A percentile compares a stretch with the other conserved stretches of the same genome.
phyloP scores from a whole-genome alignment of 2,797 vertebrate genomes.

The Mormyrops attenuatus region DNA sequence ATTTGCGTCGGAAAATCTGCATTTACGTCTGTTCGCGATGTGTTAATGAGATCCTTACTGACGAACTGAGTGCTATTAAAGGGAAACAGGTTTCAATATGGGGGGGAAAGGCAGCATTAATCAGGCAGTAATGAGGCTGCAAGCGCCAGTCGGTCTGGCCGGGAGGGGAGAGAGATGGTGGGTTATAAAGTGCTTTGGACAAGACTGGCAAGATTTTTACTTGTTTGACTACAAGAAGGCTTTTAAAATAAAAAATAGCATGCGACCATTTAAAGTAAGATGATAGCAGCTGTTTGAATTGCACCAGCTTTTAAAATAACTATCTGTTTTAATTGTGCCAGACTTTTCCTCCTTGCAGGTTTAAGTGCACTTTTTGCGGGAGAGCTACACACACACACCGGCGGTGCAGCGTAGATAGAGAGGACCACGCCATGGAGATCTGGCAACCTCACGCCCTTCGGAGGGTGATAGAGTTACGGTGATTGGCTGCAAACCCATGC shows the following conservation, averaged over 20 bases:
- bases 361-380: not conserved
- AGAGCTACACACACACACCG: not conserved
- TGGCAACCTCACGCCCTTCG: slow-evolving; percentile 23
- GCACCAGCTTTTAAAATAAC: slow-evolving; percentile 1
- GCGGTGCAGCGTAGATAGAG: slow-evolving; percentile 12
- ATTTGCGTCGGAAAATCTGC: not conserved
- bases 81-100: not conserved
- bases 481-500: slow-evolving; percentile 38
- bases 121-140: not conserved
- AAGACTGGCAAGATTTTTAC: not conserved
- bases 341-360: not conserved
- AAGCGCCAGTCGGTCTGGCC: not conserved
- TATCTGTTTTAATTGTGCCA: not conserved
- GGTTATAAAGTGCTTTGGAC: not conserved
- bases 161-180: not conserved
- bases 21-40: not conserved
- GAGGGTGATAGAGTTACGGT: slow-evolving; percentile 40
- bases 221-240: not conserved
- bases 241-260: not conserved
- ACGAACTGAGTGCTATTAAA: not conserved
- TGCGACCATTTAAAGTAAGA: not conserved
- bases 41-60: slow-evolving; percentile 6
- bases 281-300: not conserved
- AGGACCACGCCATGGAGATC: slow-evolving; percentile 1
- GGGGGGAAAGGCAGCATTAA: not conserved